phyloP scores from a whole-genome alignment of 2,797 vertebrate genomes.

The Euphonia xanthogaster region DNA sequence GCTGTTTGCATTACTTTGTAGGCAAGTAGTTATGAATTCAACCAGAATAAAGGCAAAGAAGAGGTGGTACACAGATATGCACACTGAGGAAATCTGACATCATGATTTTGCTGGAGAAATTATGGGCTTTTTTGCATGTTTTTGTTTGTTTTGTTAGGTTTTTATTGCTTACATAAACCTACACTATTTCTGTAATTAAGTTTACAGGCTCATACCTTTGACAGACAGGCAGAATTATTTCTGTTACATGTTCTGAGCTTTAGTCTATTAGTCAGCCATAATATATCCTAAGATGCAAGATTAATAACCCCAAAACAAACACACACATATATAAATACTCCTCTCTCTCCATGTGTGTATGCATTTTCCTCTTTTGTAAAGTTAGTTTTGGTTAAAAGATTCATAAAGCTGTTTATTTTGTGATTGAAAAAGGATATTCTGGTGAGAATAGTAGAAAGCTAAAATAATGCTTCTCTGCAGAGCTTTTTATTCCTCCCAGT shows the following conservation, averaged over 20 bases:
- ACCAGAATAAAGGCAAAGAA: background rate
- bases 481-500: background rate
- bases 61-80: too few species aligned
- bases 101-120: background rate
- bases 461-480: background rate
- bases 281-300: background rate
- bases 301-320: background rate
- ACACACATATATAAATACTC: background rate
- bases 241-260: background rate
- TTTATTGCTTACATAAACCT: background rate
- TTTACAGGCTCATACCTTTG: background rate
- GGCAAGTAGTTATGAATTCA: background rate
- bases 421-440: background rate
- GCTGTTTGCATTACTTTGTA: background rate
- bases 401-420: background rate
- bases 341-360: background rate
- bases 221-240: background rate
- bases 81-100: background rate
- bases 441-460: background rate
- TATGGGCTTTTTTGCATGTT: background rate
- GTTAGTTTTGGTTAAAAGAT: background rate
- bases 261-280: slow-evolving; percentile 15
- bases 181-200: background rate
- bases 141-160: background rate
- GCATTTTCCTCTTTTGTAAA: background rate